Evolutionary conservation across 1,140 invertebrate species (phyloP), one percentile per base, ranked within the genome.

Genomic region (Brachionus paranguensis): DNA sequence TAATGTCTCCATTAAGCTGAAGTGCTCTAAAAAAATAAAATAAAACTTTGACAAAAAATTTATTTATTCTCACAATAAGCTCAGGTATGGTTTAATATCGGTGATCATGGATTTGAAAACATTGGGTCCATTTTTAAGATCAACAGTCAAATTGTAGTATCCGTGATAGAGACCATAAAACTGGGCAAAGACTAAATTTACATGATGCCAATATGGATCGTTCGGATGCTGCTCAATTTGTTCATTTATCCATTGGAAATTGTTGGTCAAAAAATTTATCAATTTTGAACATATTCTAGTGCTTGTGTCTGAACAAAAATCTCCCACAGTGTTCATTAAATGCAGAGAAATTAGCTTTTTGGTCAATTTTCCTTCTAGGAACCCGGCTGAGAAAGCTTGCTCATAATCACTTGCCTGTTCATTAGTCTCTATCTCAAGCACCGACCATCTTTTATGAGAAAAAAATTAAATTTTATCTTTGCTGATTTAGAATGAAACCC

Each of bases 301-400:
- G 90, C 86, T 53, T 50, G 86, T 68, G 33, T 86, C 74, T 70
- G 86, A 88, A 83, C 94, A 96, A 84, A 92, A 92, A 43, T 88
- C 88, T 55, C 91, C 89, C 27, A 95, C 91, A 1, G 93, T 94
- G 87, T 95, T 94, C 86, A 92, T 89, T 91, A 94, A 94, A 87
- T 94, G 93, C 86, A 93, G 92, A 87, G 93, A 92, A 78, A 96
- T 95, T 10, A 83, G n/a, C 10, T 72, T 29, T 47, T 84, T 47
- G 27, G 88, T 88, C 3, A 88, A 50, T 64, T 83, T 78, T 0
- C 95, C 95, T 89, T 96, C 95, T 0, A 94, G 90, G n/a, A 95
- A 91, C 8, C 95, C 95, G n/a, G 95, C 95, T 1, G 93, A 93
- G 87, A 93, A 95, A 0, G 94, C 94, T 90, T 96, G 95, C 7